Base-by-base conservation (phyloP, 92 coral and sea anemone genomes). In the Palythoa heliodiscus region DNA sequence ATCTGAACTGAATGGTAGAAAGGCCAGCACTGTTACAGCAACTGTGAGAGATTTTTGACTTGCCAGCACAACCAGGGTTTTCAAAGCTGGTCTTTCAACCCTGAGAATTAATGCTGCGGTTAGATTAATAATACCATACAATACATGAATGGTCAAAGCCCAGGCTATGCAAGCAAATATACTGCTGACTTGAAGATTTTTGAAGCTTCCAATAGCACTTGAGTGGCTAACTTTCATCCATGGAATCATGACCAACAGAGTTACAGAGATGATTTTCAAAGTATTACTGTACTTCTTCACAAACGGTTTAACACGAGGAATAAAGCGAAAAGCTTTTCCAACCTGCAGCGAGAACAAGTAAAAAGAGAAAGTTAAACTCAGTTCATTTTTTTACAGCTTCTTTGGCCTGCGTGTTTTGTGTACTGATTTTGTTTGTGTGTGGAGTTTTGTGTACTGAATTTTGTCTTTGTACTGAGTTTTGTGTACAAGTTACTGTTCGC, bases 181-280 rank as follows among this genome's bases (percentile, higher is more conserved):
- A 35, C 96, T 92, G 80, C 88, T 88, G 50, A 91, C 53, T 13
- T 96, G 87, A 82, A 97, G 75, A n/a, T 69, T 53, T 5, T 23
- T 55, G 73, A 97, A 94, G 75, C 94, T 91, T 17, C 98, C 98
- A 69, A 85, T 82, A 2, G 93, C 88, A 75, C 98, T 94, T 66
- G 99, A 94, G 13, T 93, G 89, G 71, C 99, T 97, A 25, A 97
- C 95, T 77, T 97, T 97, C 91, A 97, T 86, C 99, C 99, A 97
- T 29, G 99, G 99, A 14, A 97, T 94, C 77, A 91, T 77, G 38
- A 93, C 90, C 4, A 97, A 83, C 8, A 97, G 89, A 53, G 95
- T 83, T 11, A 97, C 77, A 63, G 97, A 78, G 0, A 95, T 68
- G 14, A 92, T 66, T 82, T 97, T 97, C 17, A 97, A 91, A 4